These are phyloP conservation scores for Epinephelus lanceolatus DNA, from an alignment of 2,113 vertebrate species.

Conservation along the genomic window DNA sequence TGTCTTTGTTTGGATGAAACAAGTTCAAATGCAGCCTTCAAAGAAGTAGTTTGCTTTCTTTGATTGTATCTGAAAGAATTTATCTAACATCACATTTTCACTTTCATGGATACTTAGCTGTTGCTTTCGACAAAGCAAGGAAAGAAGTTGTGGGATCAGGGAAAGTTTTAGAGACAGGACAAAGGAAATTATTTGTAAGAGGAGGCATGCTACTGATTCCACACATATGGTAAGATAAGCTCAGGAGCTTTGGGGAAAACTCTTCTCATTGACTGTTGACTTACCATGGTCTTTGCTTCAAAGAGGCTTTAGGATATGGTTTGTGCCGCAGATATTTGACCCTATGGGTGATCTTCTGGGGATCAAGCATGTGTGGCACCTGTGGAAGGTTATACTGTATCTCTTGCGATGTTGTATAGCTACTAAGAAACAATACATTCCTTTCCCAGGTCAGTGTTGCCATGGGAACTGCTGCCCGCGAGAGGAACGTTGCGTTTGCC, in stretches of 20 bases:
- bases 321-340: constrained; percentile 30
- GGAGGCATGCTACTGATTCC: constrained; percentile 64
- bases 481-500: constrained; percentile 92
- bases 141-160: constrained; percentile 19
- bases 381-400: background rate
- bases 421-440: constrained; percentile 14
- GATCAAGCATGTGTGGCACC: background rate
- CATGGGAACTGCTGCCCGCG: constrained; percentile 90
- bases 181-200: constrained; percentile 69
- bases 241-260: constrained; percentile 38
- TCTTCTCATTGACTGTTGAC: constrained; percentile 9
- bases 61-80: background rate
- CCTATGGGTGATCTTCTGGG: constrained; percentile 18
- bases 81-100: background rate
- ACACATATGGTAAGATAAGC: constrained; percentile 63
- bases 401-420: background rate
- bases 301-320: constrained; percentile 30
- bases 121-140: constrained; percentile 30
- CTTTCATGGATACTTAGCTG: constrained; percentile 26
- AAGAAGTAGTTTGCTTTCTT: background rate
- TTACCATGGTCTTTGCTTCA: constrained; percentile 42
- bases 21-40: background rate
- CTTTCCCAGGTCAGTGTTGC: constrained; percentile 90
- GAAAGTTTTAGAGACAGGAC: constrained; percentile 42
- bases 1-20: background rate